Base-by-base conservation (phyloP, 2,797 vertebrate genomes). In the Perodicticus potto region DNA sequence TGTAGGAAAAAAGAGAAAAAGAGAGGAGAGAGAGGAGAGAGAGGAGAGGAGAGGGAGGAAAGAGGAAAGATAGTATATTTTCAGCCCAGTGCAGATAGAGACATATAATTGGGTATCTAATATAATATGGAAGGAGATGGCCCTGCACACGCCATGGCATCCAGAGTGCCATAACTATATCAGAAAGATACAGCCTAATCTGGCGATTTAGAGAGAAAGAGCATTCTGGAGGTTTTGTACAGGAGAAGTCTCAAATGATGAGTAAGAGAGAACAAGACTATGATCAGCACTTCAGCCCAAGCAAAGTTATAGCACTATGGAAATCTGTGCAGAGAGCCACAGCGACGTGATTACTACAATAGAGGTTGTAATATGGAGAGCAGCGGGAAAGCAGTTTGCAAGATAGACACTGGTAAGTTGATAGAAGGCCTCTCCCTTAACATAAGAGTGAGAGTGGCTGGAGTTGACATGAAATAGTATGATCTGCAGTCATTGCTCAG, bases 281-380 rank as follows among this genome's bases (percentile, higher is more conserved):
- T 32, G 55, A 97, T 91, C 53, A 29, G 10, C 8, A 29, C 80
- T 69, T 34, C 34, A 89, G 17, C 37, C 40, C 45, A 84, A 93
- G 53, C 29, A 93, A 96, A 86, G 14, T 78, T 23, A 72, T 3
- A 37, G 37, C 40, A 63, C 45, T 91, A 89, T 69, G 82, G 92
- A 89, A 93, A 73, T 16, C 2, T 53, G 27, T 63, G 17, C 22
- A 65, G 5, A 20, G 20, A 95, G 9, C 12, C 37, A 63, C 3
- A 53, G 16, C 16, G 63, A 87, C 40, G 37, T 40, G 32, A 95
- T 90, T 37, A 53, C 16, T 74, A 9, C 34, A 53, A 65, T 34
- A 32, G 16, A 87, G n/a, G 19, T 11, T 14, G 6, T 29, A 78
- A 32, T 29, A 74, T 8, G 17, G 96, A 86, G 12, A 90, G 4